Evolutionary conservation across 2,797 vertebrate genomes (phyloP).

Genomic region (Anas flavirostris): DNA sequence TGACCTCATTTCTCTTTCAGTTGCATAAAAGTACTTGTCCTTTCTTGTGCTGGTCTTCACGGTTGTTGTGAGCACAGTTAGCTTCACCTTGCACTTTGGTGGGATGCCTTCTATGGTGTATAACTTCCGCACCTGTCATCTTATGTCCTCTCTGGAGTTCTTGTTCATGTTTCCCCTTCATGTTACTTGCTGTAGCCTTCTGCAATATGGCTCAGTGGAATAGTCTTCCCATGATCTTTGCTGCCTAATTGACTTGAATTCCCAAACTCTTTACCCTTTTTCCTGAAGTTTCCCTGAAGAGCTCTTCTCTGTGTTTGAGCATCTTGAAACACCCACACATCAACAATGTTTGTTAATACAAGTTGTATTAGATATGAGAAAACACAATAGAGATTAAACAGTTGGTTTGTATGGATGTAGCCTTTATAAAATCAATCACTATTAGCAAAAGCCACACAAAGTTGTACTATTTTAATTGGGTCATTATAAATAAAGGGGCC

Average conservation of each 20-base stretch:
- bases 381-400: neutral
- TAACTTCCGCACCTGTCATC: neutral
- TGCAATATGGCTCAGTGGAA: neutral
- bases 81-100: neutral
- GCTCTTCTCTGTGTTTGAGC: neutral
- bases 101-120: neutral
- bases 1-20: slow-evolving; percentile 21
- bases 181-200: neutral
- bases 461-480: neutral
- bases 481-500: neutral
- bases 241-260: neutral
- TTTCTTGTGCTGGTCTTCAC: slow-evolving; percentile 16
- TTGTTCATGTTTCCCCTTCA: neutral
- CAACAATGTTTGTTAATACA: neutral
- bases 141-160: neutral
- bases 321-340: neutral
- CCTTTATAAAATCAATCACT: neutral
- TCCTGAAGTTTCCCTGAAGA: neutral
- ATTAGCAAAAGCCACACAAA: neutral
- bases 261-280: neutral
- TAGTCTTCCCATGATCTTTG: neutral
- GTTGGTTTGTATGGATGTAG: neutral
- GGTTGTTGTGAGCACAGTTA: neutral
- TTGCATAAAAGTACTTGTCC: slow-evolving; percentile 60
- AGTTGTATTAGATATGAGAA: neutral